A percentile compares a stretch with the other conserved stretches of the same genome.
These are phyloP conservation scores for Etheostoma nigrum DNA, from an alignment of 2,797 vertebrate genomes.

Conservation along the genomic window DNA sequence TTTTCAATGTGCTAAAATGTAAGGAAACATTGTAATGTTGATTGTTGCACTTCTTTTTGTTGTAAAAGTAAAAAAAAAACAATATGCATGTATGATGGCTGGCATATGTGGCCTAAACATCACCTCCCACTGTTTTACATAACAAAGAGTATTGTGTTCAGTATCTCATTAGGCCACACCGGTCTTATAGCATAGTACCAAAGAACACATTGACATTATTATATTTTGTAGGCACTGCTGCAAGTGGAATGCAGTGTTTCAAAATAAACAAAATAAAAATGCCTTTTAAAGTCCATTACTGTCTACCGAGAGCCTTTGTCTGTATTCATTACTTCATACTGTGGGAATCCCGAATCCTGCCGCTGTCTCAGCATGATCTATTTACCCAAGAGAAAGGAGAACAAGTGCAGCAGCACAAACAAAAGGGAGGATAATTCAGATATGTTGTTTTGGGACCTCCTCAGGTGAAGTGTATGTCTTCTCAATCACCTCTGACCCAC, in stretches of 20 bases:
- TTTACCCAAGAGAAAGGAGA: neutral
- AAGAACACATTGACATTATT: neutral
- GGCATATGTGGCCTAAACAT: no score
- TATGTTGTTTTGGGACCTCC: slow-evolving; percentile 5
- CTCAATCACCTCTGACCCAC: neutral
- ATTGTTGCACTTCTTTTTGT: no score
- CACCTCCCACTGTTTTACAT: no score
- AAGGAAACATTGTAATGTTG: no score
- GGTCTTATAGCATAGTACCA: neutral
- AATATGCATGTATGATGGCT: no score
- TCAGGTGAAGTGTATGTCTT: neutral
- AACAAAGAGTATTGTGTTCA: neutral
- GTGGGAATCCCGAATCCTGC: neutral
- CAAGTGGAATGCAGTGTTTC: slow-evolving; percentile 2
- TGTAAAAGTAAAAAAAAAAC: no score
- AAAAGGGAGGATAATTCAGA: neutral
- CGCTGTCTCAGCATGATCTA: slow-evolving; percentile 19
- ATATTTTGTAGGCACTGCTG: neutral
- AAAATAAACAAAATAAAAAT: neutral
- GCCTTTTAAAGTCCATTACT: neutral
- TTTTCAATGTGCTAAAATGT: no score
- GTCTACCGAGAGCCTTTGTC: slow-evolving; percentile 4
- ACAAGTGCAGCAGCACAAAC: neutral
- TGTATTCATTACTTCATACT: neutral
- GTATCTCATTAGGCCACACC: neutral